phyloP scores from a whole-genome alignment of 1,140 invertebrate species.

The Drosophila tsacasi region DNA sequence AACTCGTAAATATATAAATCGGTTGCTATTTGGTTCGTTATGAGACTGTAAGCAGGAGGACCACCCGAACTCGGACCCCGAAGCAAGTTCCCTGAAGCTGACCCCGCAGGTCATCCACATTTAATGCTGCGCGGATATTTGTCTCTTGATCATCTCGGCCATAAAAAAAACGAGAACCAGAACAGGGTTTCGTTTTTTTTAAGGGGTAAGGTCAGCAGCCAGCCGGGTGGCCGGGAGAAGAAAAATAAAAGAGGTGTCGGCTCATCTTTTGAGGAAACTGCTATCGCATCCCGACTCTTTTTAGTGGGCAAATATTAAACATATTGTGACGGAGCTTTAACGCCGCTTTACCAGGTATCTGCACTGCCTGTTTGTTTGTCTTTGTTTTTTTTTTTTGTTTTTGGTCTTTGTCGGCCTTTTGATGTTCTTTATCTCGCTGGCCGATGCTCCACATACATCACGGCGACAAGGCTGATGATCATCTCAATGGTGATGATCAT shows the following conservation, averaged over 20 bases:
- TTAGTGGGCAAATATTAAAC: slow-evolving; percentile 73
- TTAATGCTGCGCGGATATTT: slow-evolving; percentile 64
- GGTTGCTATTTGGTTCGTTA: neutral
- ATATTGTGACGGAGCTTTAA: slow-evolving; percentile 55
- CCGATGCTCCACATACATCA: slow-evolving; percentile 67
- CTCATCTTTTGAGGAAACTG: slow-evolving; percentile 47
- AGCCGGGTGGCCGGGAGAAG: slow-evolving; percentile 12
- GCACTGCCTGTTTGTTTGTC: slow-evolving; percentile 1
- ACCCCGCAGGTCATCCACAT: slow-evolving; percentile 52
- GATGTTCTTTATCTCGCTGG: slow-evolving; percentile 56
- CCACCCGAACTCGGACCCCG: slow-evolving; percentile 7
- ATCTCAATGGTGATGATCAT: slow-evolving; percentile 30
- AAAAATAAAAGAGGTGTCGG: slow-evolving; percentile 12
- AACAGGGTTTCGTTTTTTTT: slow-evolving; percentile 3
- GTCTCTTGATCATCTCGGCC: slow-evolving; percentile 57
- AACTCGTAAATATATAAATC: neutral
- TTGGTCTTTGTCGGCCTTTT: slow-evolving; percentile 72
- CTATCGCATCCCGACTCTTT: slow-evolving; percentile 58
- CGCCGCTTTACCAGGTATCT: slow-evolving; percentile 43
- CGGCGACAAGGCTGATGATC: slow-evolving; percentile 23
- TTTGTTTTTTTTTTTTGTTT: slow-evolving; percentile 48
- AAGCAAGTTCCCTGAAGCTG: slow-evolving; percentile 32
- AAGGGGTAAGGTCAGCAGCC: slow-evolving; percentile 32
- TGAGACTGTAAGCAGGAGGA: neutral
- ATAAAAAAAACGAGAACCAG: slow-evolving; percentile 18